phyloP scores from a whole-genome alignment of 2,113 vertebrate genomes.

The Dipodomys spectabilis region DNA sequence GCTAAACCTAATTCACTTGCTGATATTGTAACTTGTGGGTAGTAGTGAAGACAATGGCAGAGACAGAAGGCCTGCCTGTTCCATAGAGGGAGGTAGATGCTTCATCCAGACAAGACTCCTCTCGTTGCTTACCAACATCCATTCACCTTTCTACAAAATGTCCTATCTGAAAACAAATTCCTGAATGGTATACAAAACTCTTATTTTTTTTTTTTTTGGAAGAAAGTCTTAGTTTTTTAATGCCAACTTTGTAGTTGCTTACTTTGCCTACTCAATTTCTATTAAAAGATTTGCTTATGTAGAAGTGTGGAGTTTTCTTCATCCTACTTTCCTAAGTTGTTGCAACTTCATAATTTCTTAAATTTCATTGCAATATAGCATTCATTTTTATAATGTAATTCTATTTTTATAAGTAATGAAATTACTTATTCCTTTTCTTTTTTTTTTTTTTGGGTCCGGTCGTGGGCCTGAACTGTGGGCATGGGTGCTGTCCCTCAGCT shows the following conservation, averaged over 20 bases:
- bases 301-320: no score
- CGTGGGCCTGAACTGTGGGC: no score
- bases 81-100: neutral
- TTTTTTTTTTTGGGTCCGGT: no score
- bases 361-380: neutral
- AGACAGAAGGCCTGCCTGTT: neutral
- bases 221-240: neutral
- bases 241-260: neutral
- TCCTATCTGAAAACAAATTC: neutral
- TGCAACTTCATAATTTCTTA: neutral
- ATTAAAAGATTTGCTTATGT: neutral
- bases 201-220: neutral
- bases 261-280: neutral
- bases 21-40: neutral
- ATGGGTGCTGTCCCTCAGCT: no score
- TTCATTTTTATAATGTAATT: neutral
- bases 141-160: fast-evolving
- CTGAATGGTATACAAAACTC: neutral
- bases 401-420: neutral
- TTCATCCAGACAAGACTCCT: no score
- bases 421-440: neutral
- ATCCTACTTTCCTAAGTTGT: neutral
- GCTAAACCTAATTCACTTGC: neutral
- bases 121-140: neutral
- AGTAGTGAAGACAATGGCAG: neutral